Evolutionary conservation across 2,797 vertebrate genomes (phyloP).

Genomic region (Acrossocheilus wenchowensis): DNA sequence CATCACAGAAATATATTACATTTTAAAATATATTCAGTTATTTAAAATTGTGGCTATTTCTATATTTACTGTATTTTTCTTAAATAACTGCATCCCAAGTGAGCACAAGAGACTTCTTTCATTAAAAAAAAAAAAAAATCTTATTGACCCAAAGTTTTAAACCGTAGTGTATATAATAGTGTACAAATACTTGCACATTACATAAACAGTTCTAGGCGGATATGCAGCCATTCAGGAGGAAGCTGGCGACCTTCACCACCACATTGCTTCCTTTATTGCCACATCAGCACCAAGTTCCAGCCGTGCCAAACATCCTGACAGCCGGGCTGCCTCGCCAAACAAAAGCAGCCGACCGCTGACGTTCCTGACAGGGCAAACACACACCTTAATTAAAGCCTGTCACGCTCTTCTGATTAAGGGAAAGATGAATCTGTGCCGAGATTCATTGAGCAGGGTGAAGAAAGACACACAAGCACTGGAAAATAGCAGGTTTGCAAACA

Average conservation of each 20-base stretch:
- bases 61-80: background rate
- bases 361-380: conserved; percentile 74
- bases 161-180: background rate
- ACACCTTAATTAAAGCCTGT: conserved; percentile 63
- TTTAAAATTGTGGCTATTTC: too few species aligned
- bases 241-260: conserved; percentile 58
- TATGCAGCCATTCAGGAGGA: conserved; percentile 9
- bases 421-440: conserved; percentile 47
- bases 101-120: background rate
- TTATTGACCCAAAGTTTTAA: background rate
- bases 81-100: background rate
- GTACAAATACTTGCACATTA: background rate
- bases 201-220: background rate
- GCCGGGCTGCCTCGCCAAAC: conserved; percentile 74
- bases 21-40: background rate
- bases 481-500: conserved; percentile 45
- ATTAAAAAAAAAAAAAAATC: background rate
- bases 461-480: conserved; percentile 21
- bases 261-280: conserved; percentile 52
- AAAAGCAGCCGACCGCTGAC: conserved; percentile 71
- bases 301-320: conserved; percentile 65
- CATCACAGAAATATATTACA: background rate
- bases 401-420: conserved; percentile 52
- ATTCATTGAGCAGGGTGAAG: conserved; percentile 31
- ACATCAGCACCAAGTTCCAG: conserved; percentile 56